Base-by-base conservation (phyloP, 1,140 invertebrate species). In the Acromyrmex charruanus region DNA sequence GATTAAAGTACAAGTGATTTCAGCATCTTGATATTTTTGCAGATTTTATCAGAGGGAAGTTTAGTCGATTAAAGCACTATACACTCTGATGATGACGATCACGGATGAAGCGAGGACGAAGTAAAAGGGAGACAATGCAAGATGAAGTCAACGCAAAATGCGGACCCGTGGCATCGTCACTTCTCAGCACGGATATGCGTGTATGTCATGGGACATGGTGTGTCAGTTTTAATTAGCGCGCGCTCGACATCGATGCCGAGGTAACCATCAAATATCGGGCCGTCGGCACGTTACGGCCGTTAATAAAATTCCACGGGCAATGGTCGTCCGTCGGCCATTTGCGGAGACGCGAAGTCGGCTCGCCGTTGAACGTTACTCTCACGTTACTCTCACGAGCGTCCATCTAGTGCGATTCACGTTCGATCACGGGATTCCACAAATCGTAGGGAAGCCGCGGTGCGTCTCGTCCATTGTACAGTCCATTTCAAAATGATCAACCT, bases 201-300 rank as follows among this genome's bases (percentile, higher is more conserved):
- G 25, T 25, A 25, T 25, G 25, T 91, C 86, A 89, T 68, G 79
- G 90, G 90, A 91, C 88, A 88, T 55, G 68, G 75, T 82, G 79
- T 65, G 90, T 91, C 90, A 91, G 79, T 91, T 90, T 91, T 91
- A 91, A 91, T 91, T 89, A 91, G 79, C 65, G 55, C 49, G 6
- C 71, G 55, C 61, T 39, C 65, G 75, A 69, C 88, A 87, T 85
- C 88, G 89, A 87, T 85, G 88, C 88, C 81, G 74, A 51, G 14
- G 65, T 82, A 82, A 71, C 88, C 88, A 77, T 90, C 88, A 82
- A 89, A 90, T 87, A 82, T 51, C 53, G 82, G 55, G 21, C 87
- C 58, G 65, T 31, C 21, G 84, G 55, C 77, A 74, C 87, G 89
- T 80, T 85, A 59, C 79, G 87, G 51, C 88, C 88, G 90, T 88